phyloP scores from a whole-genome alignment of 37 sponge, comb jelly and placozoan species.

The Agelas oroides region DNA sequence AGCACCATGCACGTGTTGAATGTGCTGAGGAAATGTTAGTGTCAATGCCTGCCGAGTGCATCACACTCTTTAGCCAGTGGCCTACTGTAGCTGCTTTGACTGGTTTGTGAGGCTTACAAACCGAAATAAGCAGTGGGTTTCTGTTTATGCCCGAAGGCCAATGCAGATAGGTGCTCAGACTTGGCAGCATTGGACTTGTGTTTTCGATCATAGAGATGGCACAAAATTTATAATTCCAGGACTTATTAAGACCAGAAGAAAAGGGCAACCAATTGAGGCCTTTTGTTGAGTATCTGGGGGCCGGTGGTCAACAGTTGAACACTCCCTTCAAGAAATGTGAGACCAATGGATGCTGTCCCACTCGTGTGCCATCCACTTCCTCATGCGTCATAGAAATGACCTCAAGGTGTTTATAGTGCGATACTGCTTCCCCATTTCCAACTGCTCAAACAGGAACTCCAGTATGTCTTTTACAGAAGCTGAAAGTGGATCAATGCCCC shows the following conservation, averaged over 20 bases:
- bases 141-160: neutral
- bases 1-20: conserved; percentile 36
- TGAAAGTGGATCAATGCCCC: conserved; percentile 45
- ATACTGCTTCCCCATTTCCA: conserved; percentile 26
- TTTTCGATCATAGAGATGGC: too few relatives aligned
- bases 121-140: conserved; percentile 34
- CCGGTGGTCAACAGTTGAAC: conserved; percentile 26
- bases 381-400: conserved; percentile 36
- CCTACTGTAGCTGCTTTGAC: conserved; percentile 37
- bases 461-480: conserved; percentile 28
- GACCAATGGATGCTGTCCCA: conserved; percentile 26
- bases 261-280: conserved; percentile 22
- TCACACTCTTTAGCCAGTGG: conserved; percentile 23
- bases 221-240: too few relatives aligned
- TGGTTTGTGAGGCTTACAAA: conserved; percentile 9
- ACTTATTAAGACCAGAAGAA: too few relatives aligned
- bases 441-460: conserved; percentile 38
- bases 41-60: conserved; percentile 39
- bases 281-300: conserved; percentile 17
- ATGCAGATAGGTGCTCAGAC: conserved; percentile 12
- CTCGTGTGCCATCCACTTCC: conserved; percentile 7
- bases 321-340: conserved; percentile 20
- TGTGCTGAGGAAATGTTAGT: conserved; percentile 39
- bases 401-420: conserved; percentile 18
- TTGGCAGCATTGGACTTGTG: conserved; percentile 39